Evolutionary conservation across 2,113 vertebrate species (phyloP), one percentile per base, ranked within the genome.

Genomic region (Paramormyrops kingsleyae): DNA sequence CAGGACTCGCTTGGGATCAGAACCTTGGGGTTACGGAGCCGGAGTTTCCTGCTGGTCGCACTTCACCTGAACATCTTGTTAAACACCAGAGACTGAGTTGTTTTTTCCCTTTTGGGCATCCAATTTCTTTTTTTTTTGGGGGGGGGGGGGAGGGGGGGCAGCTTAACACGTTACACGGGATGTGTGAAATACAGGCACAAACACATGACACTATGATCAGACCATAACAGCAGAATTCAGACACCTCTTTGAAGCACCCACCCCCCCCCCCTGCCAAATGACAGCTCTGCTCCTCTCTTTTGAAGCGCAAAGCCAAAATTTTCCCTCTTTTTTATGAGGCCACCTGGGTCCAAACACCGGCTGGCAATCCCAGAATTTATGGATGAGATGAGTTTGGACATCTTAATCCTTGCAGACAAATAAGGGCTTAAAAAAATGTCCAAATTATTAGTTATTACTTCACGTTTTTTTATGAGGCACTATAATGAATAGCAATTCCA

Each of bases 301-400:
- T 92, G 88, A 93, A 92, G 89, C 53, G 56, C 42, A 13, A 52
- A n/a, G 88, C 85, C 39, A 46, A 84, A n/a, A n/a, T 47, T 12
- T 47, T 46, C 46, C 24, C 50, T 10, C 44, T 77, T 70, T 80
- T 89, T 52, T 50, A 50, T 88, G 88, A 89, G 85, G 44, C 42
- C 83, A 84, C 83, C 83, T 46, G 83, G 42, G 44, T 46, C 89
- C 89, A 90, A 88, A 83, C 13, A 90, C 19, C 89, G 89, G 90
- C 88, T 44, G 15, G 50, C 50, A 35, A 21, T 80, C 53, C 31
- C 24, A 13, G 42, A 35, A 83, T 88, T 80, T 90, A 90, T 88
- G 42, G 86, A 89, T 21, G 52, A 39, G 74, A n/a, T 89, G 44
- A 56, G 12, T 35, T 46, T 10, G 10, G 42, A 89, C 42, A 62